phyloP scores from a whole-genome alignment of 2,797 vertebrate genomes.

The Paedocypris micromegethes region DNA sequence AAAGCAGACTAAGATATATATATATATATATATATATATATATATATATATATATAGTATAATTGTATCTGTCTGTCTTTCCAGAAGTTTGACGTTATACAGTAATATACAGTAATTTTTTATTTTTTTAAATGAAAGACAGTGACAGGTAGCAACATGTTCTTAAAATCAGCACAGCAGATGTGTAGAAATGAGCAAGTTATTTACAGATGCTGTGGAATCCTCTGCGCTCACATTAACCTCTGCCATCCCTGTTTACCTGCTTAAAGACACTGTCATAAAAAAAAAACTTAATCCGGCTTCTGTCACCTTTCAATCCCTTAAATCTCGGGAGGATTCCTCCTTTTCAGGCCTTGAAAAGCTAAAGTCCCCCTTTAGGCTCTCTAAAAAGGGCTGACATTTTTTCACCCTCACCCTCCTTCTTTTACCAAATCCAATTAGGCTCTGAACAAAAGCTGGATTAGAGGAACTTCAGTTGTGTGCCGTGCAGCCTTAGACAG shows the following conservation, averaged over 20 bases:
- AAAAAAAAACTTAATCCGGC: conserved; percentile 72
- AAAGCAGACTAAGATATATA: no score
- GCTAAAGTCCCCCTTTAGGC: conserved; percentile 43
- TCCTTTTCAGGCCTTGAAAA: conserved; percentile 69
- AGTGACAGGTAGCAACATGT: no score
- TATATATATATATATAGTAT: no score
- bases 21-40: no score
- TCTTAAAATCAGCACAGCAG: conserved; percentile 1
- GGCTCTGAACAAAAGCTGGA: conserved; percentile 93
- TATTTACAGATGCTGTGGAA: conserved; percentile 25
- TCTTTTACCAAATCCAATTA: conserved; percentile 90
- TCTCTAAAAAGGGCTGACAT: conserved; percentile 37
- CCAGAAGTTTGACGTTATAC: no score
- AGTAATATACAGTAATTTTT: no score
- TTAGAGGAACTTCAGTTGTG: conserved; percentile 95
- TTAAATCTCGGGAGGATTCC: conserved; percentile 74
- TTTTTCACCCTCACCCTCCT: conserved; percentile 49
- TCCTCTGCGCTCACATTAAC: conserved; percentile 16
- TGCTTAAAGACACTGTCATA: conserved; percentile 75
- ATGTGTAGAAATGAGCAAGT: conserved; percentile 27
- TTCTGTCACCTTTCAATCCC: conserved; percentile 79
- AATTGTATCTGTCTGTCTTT: no score
- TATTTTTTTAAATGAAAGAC: no score
- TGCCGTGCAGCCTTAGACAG: conserved; percentile 18
- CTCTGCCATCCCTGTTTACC: conserved; percentile 64